Evolutionary conservation across 1,140 invertebrate genomes (phyloP).

Genomic region (honey bee (Apis mellifera)): DNA sequence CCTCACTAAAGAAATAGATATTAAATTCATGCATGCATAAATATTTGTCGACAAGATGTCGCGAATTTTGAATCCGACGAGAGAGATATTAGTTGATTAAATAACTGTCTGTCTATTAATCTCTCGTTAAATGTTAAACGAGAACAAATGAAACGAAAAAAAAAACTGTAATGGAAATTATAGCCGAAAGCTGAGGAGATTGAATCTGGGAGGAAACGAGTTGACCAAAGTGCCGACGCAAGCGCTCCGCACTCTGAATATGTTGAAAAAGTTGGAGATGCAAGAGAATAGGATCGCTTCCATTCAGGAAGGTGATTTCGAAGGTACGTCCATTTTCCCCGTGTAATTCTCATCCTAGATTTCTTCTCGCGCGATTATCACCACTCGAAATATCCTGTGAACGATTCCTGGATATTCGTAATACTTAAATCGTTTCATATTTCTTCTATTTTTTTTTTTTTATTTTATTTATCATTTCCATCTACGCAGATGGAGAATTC

Average conservation of each 20-base stretch:
- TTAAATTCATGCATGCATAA: no score
- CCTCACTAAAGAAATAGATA: no score
- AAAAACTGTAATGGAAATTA: not conserved
- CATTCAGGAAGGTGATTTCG: conserved; percentile 91
- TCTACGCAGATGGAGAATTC: no score
- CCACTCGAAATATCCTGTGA: not conserved
- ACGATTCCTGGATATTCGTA: no score
- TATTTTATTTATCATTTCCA: no score
- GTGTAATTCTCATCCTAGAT: not conserved
- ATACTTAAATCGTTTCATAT: no score
- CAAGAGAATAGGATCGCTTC: conserved; percentile 91
- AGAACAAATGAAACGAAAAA: not conserved
- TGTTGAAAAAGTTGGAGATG: conserved; percentile 92
- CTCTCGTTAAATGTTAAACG: not conserved
- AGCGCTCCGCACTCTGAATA: conserved; percentile 88
- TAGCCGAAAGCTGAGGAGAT: conserved; percentile 89
- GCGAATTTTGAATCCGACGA: no score
- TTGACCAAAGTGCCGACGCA: conserved; percentile 89
- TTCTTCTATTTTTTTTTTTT: no score
- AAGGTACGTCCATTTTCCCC: conserved; percentile 82
- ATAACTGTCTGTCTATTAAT: not conserved
- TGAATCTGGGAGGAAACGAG: conserved; percentile 93
- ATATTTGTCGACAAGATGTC: no score
- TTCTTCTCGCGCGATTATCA: not conserved
- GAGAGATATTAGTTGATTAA: no score